A percentile compares a stretch with the other conserved stretches of the same genome.
Evolutionary conservation across 1,140 invertebrate species (phyloP).

Genomic region (Pissodes strobi): DNA sequence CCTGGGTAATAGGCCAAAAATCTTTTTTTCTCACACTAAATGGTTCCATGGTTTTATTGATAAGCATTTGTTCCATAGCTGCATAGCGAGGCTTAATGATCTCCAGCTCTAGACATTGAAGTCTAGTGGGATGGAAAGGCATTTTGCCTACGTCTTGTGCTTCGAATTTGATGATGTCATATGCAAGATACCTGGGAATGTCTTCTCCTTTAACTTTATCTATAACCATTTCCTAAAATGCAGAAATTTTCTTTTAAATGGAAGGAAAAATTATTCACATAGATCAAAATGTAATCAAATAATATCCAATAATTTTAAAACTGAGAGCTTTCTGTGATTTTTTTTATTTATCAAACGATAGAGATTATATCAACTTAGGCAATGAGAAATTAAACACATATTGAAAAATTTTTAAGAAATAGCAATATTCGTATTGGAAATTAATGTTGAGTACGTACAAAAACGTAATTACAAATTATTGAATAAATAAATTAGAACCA

Average conservation of each 20-base stretch:
- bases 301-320: no score
- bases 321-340: no score
- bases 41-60: slow-evolving; percentile 80
- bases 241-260: not conserved
- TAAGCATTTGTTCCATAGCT: slow-evolving; percentile 75
- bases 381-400: no score
- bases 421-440: no score
- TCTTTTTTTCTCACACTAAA: slow-evolving; percentile 86
- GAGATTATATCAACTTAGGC: no score
- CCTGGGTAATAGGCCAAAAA: slow-evolving; percentile 82
- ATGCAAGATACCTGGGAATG: slow-evolving; percentile 90
- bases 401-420: no score
- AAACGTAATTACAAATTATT: no score
- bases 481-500: no score
- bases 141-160: slow-evolving; percentile 77
- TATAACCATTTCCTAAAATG: slow-evolving; percentile 87
- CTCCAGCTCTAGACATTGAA: slow-evolving; percentile 76
- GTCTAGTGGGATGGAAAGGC: slow-evolving; percentile 75
- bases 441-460: no score
- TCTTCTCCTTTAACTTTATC: slow-evolving; percentile 76
- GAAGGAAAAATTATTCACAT: not conserved
- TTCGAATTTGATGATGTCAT: slow-evolving; percentile 91
- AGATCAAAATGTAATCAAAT: no score
- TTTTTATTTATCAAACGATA: no score
- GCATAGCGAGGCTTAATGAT: slow-evolving; percentile 69